Percentiles rank a stretch among this genome's conserved stretches.
Conservation (phyloP, 2,888 invertebrate genomes). For the Hololepta plana region DNA sequence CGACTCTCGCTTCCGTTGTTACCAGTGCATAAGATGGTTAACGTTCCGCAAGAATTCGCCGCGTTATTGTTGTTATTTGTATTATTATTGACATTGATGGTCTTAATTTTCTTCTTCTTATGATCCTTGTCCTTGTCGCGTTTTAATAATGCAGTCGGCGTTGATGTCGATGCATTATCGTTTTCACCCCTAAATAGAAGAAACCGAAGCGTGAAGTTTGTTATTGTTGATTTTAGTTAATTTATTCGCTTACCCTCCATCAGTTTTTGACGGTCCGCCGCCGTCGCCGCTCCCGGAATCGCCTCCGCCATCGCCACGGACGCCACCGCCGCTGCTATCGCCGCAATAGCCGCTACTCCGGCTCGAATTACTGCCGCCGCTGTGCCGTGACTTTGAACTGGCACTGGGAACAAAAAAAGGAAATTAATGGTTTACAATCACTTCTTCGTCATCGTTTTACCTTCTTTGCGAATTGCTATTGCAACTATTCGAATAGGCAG, state of each 20-base stretch:
- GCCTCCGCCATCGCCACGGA: constrained; percentile 54
- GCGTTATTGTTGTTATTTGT: constrained; percentile 19
- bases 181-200: too few species aligned
- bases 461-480: constrained; percentile 69
- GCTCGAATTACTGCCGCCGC: constrained; percentile 58
- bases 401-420: constrained; percentile 30
- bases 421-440: constrained; percentile 3
- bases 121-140: constrained; percentile 38
- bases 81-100: constrained; percentile 32
- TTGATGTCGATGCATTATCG: constrained; percentile 27
- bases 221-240: too few species aligned
- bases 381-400: constrained; percentile 60
- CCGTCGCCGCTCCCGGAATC: constrained; percentile 69
- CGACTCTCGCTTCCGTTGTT: constrained; percentile 9
- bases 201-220: too few species aligned
- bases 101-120: constrained; percentile 39
- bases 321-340: too few species aligned
- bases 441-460: constrained; percentile 26
- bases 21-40: constrained; percentile 6
- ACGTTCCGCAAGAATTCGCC: constrained; percentile 8
- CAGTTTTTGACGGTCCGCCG: constrained; percentile 32
- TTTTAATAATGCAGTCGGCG: constrained; percentile 33
- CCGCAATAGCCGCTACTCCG: constrained; percentile 69
- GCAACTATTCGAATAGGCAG: constrained; percentile 66
- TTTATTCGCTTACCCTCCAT: constrained; percentile 16